phyloP scores from a whole-genome alignment of 2,797 vertebrate species.

The Pseudochromis fuscus region DNA sequence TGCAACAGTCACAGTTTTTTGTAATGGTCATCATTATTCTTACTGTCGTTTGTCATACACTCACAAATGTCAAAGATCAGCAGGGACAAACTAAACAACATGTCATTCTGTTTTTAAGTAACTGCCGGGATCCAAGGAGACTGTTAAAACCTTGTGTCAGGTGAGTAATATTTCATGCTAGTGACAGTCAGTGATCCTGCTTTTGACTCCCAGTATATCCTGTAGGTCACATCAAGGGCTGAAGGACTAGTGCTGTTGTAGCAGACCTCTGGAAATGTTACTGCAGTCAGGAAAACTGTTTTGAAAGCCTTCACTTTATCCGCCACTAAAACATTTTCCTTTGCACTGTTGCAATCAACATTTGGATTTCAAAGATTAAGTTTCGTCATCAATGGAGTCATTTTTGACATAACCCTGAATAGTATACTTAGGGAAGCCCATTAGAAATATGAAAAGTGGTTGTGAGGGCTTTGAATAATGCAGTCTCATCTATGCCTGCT shows the following conservation, averaged over 20 bases:
- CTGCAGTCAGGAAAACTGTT: background rate
- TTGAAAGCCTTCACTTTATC: slow-evolving; percentile 14
- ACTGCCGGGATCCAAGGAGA: background rate
- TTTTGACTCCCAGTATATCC: background rate
- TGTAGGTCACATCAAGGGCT: background rate
- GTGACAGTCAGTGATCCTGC: background rate
- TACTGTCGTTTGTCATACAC: too few species aligned
- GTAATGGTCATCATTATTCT: too few species aligned
- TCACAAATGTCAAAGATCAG: too few species aligned
- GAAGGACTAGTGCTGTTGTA: background rate
- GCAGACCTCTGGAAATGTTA: background rate
- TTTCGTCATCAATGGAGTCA: background rate
- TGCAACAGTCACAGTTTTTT: too few species aligned
- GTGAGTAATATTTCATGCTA: slow-evolving; percentile 1
- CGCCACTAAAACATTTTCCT: background rate
- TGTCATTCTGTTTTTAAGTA: background rate
- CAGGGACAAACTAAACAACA: too few species aligned
- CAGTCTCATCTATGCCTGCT: accelerated
- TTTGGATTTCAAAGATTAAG: background rate
- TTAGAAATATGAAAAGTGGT: background rate
- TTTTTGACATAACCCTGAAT: slow-evolving; percentile 1
- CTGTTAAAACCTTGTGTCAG: background rate
- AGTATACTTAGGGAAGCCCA: background rate
- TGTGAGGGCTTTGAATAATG: slow-evolving; percentile 13
- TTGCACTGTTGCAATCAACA: background rate